Base-by-base conservation (phyloP, 2,888 invertebrate genomes). In the Anorthoa munda region DNA sequence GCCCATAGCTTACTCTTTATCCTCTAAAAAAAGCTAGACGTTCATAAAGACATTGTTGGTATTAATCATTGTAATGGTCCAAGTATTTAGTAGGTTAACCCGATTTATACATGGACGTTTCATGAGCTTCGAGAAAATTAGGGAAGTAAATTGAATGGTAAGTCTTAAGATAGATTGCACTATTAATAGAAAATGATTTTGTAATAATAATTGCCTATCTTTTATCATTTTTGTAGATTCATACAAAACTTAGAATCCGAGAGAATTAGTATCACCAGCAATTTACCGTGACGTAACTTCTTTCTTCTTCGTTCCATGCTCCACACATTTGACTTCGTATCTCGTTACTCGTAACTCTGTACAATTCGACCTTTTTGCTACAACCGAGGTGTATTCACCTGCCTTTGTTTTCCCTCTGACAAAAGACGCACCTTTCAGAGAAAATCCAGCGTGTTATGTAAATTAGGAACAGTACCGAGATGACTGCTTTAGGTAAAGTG, bases 371-470 rank as follows among this genome's bases (percentile, higher is more conserved):
- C 89, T 90, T 92, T 90, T 89, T 90, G 87, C 88, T 86, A 78
- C 83, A 82, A 81, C 83, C 85, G 82, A 85, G 86, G 83, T 81
- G 86, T 90, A 87, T 88, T 89, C 88, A 79, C 86, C 84, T 89
- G 87, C 90, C 91, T 94, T 94, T 94, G 94, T 94, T 93, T 94
- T 90, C 88, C 86, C 89, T 90, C 87, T 89, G 90, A 93, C 93
- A 93, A 93, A 93, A 93, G 93, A 92, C 92, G 92, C 90, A 93
- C 93, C 93, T 93, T 92, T 92, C 89, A 92, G 92, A 92, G 92
- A 92, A 92, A 94, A 93, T 93, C 90, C 91, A 90, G 91, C 84
- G 89, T 91, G 90, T 93, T 93, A 94, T 93, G 94, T 91, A 94
- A 94, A 94, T 94, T 92, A 91, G 90, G 90, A 91, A 91, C 89